Evolutionary conservation across 2,888 invertebrate genomes (phyloP).

Genomic region (Nephrotoma guestfalica): DNA sequence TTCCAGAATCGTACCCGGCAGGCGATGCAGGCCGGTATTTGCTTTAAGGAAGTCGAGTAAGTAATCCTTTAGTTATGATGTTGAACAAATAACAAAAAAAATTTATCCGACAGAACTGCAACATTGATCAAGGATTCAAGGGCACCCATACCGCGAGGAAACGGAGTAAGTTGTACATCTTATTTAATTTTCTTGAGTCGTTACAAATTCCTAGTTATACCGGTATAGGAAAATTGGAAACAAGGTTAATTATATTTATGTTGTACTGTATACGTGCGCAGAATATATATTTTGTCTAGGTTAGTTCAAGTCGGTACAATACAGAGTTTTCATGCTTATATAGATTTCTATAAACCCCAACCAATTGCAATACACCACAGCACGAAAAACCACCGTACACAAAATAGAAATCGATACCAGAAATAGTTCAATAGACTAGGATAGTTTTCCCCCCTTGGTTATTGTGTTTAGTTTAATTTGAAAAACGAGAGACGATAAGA

Average conservation of each 20-base stretch:
- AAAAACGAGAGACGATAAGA: neutral
- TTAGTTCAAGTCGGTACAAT: too few relatives aligned
- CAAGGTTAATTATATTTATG: neutral
- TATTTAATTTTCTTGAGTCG: neutral
- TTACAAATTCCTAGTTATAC: neutral
- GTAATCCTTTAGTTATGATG: slow-evolving; percentile 13
- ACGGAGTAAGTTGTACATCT: slow-evolving; percentile 8
- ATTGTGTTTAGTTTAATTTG: neutral
- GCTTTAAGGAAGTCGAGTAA: slow-evolving; percentile 31
- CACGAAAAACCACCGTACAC: neutral
- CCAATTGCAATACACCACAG: neutral
- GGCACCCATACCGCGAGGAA: slow-evolving; percentile 14
- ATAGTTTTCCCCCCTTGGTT: neutral
- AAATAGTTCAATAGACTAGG: neutral
- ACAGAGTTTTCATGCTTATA: neutral
- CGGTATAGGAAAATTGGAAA: neutral
- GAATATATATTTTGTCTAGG: neutral
- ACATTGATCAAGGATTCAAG: slow-evolving; percentile 21
- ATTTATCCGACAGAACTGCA: slow-evolving; percentile 19
- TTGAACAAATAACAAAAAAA: neutral
- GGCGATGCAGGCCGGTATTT: slow-evolving; percentile 26
- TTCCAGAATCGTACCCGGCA: slow-evolving; percentile 29
- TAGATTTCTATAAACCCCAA: neutral
- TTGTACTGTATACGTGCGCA: neutral
- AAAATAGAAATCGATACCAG: neutral